Evolutionary conservation across 1,140 invertebrate species (phyloP).

Genomic region (Zaprionus vittiger): DNA sequence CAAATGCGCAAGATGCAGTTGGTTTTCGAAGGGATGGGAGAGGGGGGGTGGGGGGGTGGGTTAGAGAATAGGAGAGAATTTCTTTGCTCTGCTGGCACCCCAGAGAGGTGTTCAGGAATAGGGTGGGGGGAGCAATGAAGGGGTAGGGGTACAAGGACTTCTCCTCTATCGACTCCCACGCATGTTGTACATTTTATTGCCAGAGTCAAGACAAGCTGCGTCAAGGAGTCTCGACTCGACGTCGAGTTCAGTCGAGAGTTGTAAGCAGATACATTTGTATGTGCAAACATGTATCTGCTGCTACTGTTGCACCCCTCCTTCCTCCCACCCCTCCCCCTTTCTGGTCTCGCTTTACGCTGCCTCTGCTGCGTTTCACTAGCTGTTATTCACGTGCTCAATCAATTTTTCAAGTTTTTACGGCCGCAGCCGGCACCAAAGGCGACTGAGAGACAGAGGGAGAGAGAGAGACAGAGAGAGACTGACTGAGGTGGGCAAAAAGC

Average conservation of each 20-base stretch:
- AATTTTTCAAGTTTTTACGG: slow-evolving; percentile 79
- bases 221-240: slow-evolving; percentile 4
- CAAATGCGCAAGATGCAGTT: slow-evolving; percentile 69
- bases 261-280: slow-evolving; percentile 77
- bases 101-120: neutral
- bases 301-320: slow-evolving; percentile 6
- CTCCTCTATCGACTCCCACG: slow-evolving; percentile 29
- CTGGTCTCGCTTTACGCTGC: neutral
- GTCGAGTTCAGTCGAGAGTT: slow-evolving; percentile 34
- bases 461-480: neutral
- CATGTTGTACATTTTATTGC: slow-evolving; percentile 80
- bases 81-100: neutral
- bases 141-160: neutral
- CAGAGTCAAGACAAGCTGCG: slow-evolving; percentile 43
- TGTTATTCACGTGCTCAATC: slow-evolving; percentile 83
- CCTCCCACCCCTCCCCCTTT: neutral
- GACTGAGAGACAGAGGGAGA: slow-evolving; percentile 1
- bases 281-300: slow-evolving; percentile 56
- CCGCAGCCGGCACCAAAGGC: slow-evolving; percentile 25
- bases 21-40: neutral
- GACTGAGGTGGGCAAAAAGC: slow-evolving; percentile 21
- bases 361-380: slow-evolving; percentile 61
- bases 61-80: neutral
- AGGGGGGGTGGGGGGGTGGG: neutral
- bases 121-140: neutral